These are phyloP conservation scores for Monomorium pharaonis DNA, from an alignment of 1,140 invertebrate species.

Conservation along the genomic window DNA sequence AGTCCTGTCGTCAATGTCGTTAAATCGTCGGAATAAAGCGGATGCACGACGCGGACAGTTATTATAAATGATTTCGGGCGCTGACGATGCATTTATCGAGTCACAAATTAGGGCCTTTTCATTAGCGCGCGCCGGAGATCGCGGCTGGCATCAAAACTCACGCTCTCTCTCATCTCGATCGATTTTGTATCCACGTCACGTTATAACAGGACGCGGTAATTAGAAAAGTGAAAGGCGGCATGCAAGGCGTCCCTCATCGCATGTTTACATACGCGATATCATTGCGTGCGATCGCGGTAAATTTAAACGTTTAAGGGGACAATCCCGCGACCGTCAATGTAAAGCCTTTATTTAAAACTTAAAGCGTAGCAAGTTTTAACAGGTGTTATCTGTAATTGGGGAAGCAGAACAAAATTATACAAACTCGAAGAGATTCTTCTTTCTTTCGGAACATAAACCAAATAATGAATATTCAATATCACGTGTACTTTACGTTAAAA, in stretches of 20 bases:
- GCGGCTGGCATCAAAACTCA: background rate
- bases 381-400: no score
- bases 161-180: background rate
- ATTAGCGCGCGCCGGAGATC: background rate
- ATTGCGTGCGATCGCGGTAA: background rate
- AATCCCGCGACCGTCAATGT: background rate
- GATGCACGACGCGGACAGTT: background rate
- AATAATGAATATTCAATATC: background rate
- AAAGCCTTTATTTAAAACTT: background rate
- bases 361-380: no score
- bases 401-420: no score
- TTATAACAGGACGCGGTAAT: slow-evolving; percentile 2
- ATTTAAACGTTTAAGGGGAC: slow-evolving; percentile 16
- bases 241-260: slow-evolving; percentile 18
- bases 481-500: background rate
- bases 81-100: slow-evolving; percentile 35
- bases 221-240: slow-evolving; percentile 42
- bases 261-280: slow-evolving; percentile 22
- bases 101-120: slow-evolving; percentile 23
- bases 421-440: background rate
- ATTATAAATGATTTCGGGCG: slow-evolving; percentile 5
- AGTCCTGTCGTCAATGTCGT: slow-evolving; percentile 31
- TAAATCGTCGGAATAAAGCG: background rate
- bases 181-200: background rate
- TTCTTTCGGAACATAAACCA: background rate